Evolutionary conservation across 2,113 vertebrate genomes (phyloP), one percentile per base, ranked within the genome.

Genomic region (Lutjanus erythropterus): DNA sequence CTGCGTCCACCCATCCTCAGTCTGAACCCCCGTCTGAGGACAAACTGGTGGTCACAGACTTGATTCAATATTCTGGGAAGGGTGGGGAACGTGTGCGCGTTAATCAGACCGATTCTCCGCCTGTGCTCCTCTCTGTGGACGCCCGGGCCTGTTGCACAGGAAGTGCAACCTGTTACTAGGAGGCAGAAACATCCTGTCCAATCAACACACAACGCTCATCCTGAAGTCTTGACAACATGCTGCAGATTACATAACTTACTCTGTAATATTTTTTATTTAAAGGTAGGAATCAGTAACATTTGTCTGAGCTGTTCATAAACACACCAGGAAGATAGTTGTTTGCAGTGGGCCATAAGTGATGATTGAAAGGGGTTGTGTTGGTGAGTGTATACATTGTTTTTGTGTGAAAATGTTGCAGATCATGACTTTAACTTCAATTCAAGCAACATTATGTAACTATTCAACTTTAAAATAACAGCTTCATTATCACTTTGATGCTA

Each of bases 141-240:
- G 53, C 65, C 66, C 7, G 29, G 23, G 78, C 59, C 66, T 69
- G 68, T 41, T 72, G 60, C 47, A 59, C 73, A 88, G 86, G 85
- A 90, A 85, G 86, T 41, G 9, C 64, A 81, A 84, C 75, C 77
- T 81, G 76, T 74, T 81, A 75, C 60, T 27, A 68, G 59, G 39
- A 68, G n/a, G n/a, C n/a, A n/a, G n/a, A n/a, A n/a, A 84, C 67
- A 80, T 80, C 77, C 71, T 64, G 74, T 74, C 49, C 55, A 3
- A 62, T 73, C 71, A 67, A 71, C 79, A 83, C 77, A n/a, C 10
- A 37, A n/a, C 1, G 19, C 49, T 80, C 78, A 71, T 23, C 53
- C 9, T 9, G 16, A 14, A 62, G 39, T 49, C 16, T 2, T 19
- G 52, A 56, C 14, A 27, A 44, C 1, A 15, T 3, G 53, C 33